These are phyloP conservation scores for Apaloderma vittatum DNA, from an alignment of 2,113 vertebrate species.

Conservation along the genomic window DNA sequence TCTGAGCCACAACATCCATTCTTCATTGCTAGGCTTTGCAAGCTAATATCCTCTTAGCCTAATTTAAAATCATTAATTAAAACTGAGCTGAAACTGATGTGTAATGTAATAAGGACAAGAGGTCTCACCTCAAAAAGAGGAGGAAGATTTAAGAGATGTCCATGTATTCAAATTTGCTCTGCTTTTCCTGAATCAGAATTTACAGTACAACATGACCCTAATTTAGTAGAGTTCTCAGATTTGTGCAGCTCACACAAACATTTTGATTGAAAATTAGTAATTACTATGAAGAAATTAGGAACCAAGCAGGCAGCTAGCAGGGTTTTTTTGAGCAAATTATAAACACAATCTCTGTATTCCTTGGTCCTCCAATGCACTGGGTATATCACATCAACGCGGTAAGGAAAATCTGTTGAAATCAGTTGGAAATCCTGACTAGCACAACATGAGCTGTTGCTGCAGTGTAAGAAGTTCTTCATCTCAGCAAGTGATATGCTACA, in stretches of 20 bases:
- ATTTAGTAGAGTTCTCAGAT: neutral
- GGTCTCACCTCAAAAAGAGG: constrained; percentile 4
- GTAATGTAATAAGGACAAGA: constrained; percentile 63
- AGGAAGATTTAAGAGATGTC: constrained; percentile 2
- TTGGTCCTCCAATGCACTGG: constrained; percentile 39
- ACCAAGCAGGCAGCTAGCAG: constrained; percentile 43
- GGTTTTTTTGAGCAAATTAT: constrained; percentile 8
- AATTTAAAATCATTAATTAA: constrained; percentile 77
- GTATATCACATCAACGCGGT: constrained; percentile 56
- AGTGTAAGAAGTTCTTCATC: constrained; percentile 69
- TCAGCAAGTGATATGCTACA: constrained; percentile 70
- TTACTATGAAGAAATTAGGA: constrained; percentile 3
- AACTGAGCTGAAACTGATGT: constrained; percentile 62
- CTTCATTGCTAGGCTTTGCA: constrained; percentile 61
- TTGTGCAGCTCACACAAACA: neutral
- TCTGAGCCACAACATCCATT: constrained; percentile 72
- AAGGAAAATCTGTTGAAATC: constrained; percentile 72
- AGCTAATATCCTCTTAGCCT: constrained; percentile 85
- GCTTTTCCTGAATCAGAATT: constrained; percentile 12
- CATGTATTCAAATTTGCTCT: neutral
- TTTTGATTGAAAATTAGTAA: constrained; percentile 32
- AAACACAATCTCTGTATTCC: constrained; percentile 38
- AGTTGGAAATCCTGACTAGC: constrained; percentile 72
- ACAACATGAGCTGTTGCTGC: constrained; percentile 70
- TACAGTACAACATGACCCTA: neutral